Conservation (phyloP, 2,113 vertebrate species). For the Maccullochella peelii region DNA sequence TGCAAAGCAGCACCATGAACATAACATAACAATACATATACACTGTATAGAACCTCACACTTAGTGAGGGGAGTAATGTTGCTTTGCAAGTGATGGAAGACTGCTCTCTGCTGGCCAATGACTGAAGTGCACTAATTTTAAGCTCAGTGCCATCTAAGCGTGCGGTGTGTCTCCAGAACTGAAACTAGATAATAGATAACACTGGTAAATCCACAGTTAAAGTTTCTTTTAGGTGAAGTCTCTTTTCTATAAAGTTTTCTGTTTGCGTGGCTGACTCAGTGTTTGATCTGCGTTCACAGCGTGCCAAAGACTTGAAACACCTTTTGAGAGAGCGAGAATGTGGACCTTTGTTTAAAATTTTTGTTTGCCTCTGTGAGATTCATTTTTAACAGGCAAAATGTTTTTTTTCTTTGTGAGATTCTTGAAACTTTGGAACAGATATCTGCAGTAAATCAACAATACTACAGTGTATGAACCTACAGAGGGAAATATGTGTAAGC, state of each 20-base stretch:
- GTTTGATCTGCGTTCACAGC: slow-evolving; percentile 30
- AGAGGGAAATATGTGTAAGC: background rate
- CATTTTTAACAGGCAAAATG: slow-evolving; percentile 15
- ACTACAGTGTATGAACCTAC: background rate
- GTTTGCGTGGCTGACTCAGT: slow-evolving; percentile 42
- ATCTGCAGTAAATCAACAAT: slow-evolving; percentile 17
- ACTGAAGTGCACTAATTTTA: slow-evolving; percentile 30
- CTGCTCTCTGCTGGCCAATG: slow-evolving; percentile 77
- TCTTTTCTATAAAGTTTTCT: slow-evolving; percentile 48
- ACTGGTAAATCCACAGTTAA: slow-evolving; percentile 48
- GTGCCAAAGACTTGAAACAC: slow-evolving; percentile 46
- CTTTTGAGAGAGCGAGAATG: slow-evolving; percentile 23
- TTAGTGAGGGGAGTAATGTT: background rate
- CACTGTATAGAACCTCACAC: slow-evolving; percentile 15
- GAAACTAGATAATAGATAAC: slow-evolving; percentile 60
- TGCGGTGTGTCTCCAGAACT: slow-evolving; percentile 24
- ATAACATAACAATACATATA: slow-evolving; percentile 5
- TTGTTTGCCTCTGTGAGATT: slow-evolving; percentile 32
- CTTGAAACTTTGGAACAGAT: slow-evolving; percentile 8
- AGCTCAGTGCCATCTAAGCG: background rate
- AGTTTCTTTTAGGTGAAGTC: slow-evolving; percentile 17
- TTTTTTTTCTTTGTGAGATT: slow-evolving; percentile 24
- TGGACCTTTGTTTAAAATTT: slow-evolving; percentile 46
- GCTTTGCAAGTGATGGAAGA: slow-evolving; percentile 60
- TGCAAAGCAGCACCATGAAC: slow-evolving; percentile 16